Conservation (phyloP, 2,888 invertebrate genomes). For the Monoplex corrugatus region DNA sequence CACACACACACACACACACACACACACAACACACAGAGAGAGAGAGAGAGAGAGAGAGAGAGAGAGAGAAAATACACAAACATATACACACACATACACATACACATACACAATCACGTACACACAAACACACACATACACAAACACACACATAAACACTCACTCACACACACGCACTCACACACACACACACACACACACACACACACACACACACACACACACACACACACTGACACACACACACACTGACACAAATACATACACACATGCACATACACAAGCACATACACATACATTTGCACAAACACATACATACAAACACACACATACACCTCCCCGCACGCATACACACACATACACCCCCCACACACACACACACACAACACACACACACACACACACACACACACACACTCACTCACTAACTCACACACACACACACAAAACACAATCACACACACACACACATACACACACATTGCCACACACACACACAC, state of each 20-base stretch:
- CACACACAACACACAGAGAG: no score
- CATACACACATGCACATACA: constrained; percentile 17
- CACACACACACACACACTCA: no score
- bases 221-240: constrained; percentile 26
- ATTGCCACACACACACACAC: no score
- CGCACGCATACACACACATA: not conserved
- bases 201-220: constrained; percentile 33
- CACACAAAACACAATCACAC: no score
- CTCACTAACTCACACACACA: no score
- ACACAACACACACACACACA: no score
- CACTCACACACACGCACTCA: constrained; percentile 23
- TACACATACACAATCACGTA: not conserved
- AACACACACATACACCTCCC: not conserved
- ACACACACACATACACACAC: no score
- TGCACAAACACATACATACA: no score
- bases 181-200: constrained; percentile 31
- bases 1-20: no score
- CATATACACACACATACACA: constrained; percentile 23
- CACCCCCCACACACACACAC: not conserved
- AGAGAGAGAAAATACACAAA: no score
- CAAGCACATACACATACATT: no score
- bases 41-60: no score
- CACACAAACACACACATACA: constrained; percentile 30
- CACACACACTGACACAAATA: constrained; percentile 16
- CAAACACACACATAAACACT: not conserved